Conservation (phyloP, 2,113 vertebrate genomes). For the Pangasianodon gigas region DNA sequence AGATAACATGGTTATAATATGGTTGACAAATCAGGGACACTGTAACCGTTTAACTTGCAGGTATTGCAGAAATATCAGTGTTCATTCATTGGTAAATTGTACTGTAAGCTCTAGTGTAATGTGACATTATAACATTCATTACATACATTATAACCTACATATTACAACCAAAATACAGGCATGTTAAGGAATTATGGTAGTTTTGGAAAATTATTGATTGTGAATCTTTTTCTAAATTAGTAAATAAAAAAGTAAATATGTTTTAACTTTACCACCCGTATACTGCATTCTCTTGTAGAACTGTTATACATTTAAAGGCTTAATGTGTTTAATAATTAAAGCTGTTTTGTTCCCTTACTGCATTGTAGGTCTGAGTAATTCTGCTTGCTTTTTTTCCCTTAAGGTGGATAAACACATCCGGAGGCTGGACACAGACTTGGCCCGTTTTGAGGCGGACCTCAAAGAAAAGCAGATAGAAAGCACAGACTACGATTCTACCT, state of each 20-base stretch:
- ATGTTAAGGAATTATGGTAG: not conserved
- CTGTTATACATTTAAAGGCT: not conserved
- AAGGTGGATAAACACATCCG: slow-evolving; percentile 91
- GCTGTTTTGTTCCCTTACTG: not conserved
- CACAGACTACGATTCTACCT: slow-evolving; percentile 87
- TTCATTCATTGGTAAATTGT: too few relatives aligned
- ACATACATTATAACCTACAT: not conserved
- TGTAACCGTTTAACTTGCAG: not conserved
- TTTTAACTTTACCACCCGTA: not conserved
- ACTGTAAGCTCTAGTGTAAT: too few relatives aligned
- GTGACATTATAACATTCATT: not conserved
- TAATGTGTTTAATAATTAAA: not conserved
- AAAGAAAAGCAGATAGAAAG: slow-evolving; percentile 91
- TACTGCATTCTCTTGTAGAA: not conserved
- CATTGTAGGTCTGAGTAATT: not conserved
- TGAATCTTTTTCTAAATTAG: not conserved
- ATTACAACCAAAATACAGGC: not conserved
- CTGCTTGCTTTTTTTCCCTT: not conserved
- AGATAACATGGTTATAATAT: too few relatives aligned
- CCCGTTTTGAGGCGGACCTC: slow-evolving; percentile 89
- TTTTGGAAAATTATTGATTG: not conserved
- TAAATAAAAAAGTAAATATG: not conserved
- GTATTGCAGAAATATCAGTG: not conserved
- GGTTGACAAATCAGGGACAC: too few relatives aligned
- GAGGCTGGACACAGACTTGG: slow-evolving; percentile 87